These are phyloP conservation scores for Anoplius nigerrimus DNA, from an alignment of 2,888 invertebrate species.

Conservation along the genomic window DNA sequence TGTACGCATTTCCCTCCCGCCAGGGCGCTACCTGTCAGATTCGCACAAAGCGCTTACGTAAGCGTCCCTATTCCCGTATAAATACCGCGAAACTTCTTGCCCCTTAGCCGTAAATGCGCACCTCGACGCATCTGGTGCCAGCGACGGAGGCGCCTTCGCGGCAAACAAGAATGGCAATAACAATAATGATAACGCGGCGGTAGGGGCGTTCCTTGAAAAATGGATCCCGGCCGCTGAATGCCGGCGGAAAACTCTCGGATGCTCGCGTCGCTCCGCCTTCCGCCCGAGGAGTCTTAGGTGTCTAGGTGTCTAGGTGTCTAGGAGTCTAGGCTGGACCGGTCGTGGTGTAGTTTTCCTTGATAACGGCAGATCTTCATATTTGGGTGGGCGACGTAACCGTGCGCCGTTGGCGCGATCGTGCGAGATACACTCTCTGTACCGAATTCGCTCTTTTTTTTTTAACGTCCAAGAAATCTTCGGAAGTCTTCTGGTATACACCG, in stretches of 20 bases:
- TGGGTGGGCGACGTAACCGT: background rate
- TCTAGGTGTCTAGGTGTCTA: too few species aligned
- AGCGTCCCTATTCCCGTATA: background rate
- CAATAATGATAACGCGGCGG: slow-evolving; percentile 21
- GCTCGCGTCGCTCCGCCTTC: slow-evolving; percentile 9
- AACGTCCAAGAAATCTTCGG: too few species aligned
- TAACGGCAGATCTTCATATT: slow-evolving; percentile 54
- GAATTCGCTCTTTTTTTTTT: too few species aligned
- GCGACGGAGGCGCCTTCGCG: too few species aligned
- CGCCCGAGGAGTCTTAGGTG: slow-evolving; percentile 18
- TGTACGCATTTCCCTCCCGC: background rate
- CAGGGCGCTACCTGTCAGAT: slow-evolving; percentile 23
- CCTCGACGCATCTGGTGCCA: too few species aligned
- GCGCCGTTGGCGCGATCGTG: too few species aligned
- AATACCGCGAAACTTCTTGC: slow-evolving; percentile 14
- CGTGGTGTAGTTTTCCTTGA: slow-evolving; percentile 43
- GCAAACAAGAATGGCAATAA: slow-evolving; percentile 5
- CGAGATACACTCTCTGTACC: too few species aligned
- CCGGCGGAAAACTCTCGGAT: slow-evolving; percentile 18
- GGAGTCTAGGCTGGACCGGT: slow-evolving; percentile 1
- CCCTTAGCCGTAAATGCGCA: slow-evolving; percentile 12
- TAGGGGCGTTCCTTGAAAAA: slow-evolving; percentile 4
- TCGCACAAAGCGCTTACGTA: slow-evolving; percentile 19
- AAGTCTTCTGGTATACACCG: too few species aligned
- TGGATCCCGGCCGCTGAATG: slow-evolving; percentile 10